Percentiles rank a stretch among this genome's conserved stretches.
phyloP scores from a whole-genome alignment of 2,888 invertebrate species.

The Machimus rusticus region DNA sequence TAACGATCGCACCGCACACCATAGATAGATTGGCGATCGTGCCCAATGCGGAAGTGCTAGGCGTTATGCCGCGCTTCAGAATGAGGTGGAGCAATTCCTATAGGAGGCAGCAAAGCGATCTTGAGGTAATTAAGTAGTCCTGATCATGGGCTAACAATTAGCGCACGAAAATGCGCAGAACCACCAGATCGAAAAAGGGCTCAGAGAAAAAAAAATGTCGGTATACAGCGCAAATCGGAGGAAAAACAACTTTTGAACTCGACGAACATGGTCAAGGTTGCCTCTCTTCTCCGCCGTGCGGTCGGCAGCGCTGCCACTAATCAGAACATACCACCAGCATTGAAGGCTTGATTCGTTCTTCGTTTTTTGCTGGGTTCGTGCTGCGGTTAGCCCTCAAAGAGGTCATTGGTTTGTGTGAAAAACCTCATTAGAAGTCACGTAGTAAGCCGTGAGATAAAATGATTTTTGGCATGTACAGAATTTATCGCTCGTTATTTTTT shows the following conservation, averaged over 20 bases:
- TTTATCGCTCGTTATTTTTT: neutral
- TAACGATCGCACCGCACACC: neutral
- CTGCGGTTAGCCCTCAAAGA: slow-evolving; percentile 3
- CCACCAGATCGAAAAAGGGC: neutral
- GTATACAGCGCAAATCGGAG: neutral
- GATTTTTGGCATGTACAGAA: neutral
- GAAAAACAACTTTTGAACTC: slow-evolving; percentile 3
- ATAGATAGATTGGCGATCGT: neutral
- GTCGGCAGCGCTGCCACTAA: neutral
- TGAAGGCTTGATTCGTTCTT: neutral
- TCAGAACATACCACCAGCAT: neutral
- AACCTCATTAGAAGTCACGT: slow-evolving; percentile 29
- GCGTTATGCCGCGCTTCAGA: neutral
- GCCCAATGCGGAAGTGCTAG: neutral
- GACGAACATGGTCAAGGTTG: slow-evolving; percentile 16
- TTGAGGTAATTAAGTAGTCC: neutral
- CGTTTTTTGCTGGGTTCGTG: neutral
- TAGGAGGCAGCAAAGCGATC: neutral
- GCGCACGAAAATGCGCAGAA: neutral
- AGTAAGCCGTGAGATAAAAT: slow-evolving; percentile 8
- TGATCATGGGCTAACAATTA: neutral
- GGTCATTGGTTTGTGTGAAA: neutral
- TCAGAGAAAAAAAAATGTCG: neutral
- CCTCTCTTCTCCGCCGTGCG: neutral
- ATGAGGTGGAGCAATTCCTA: neutral